A percentile compares a stretch with the other conserved stretches of the same genome.
phyloP scores from a whole-genome alignment of 2,113 vertebrate species.

The Xyrauchen texanus region DNA sequence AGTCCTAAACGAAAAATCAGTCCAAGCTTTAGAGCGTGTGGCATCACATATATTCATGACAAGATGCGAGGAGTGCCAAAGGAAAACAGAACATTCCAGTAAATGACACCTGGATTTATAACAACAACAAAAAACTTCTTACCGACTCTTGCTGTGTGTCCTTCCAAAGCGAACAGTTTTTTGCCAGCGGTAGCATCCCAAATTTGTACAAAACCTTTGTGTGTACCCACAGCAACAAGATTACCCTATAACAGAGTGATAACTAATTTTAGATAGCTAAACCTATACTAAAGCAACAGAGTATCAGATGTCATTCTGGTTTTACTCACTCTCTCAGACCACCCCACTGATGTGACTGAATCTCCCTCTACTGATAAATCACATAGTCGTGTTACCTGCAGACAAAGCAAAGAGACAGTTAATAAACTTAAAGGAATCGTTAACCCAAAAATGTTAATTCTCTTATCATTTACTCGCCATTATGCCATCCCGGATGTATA shows the following conservation, averaged over 20 bases:
- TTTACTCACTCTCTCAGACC: constrained; percentile 92
- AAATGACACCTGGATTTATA: too few species aligned
- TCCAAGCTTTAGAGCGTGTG: too few species aligned
- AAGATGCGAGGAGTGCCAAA: too few species aligned
- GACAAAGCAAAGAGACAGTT: constrained; percentile 7
- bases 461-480: too few species aligned
- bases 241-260: constrained; percentile 81
- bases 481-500: too few species aligned
- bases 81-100: too few species aligned
- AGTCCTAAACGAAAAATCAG: too few species aligned
- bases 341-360: constrained; percentile 95
- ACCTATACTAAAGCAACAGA: not conserved
- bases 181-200: constrained; percentile 98
- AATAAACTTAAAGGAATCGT: not conserved
- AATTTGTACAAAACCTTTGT: constrained; percentile 98
- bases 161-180: constrained; percentile 91
- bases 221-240: constrained; percentile 93
- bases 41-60: too few species aligned
- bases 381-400: constrained; percentile 92
- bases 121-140: constrained; percentile 68
- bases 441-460: too few species aligned
- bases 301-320: too few species aligned
- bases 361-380: constrained; percentile 97
- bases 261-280: not conserved
- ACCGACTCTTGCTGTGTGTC: constrained; percentile 96